Percentiles rank a stretch among this genome's conserved stretches.
These are phyloP conservation scores for Pristiophorus japonicus DNA, from an alignment of 2,113 vertebrate genomes.

Conservation along the genomic window DNA sequence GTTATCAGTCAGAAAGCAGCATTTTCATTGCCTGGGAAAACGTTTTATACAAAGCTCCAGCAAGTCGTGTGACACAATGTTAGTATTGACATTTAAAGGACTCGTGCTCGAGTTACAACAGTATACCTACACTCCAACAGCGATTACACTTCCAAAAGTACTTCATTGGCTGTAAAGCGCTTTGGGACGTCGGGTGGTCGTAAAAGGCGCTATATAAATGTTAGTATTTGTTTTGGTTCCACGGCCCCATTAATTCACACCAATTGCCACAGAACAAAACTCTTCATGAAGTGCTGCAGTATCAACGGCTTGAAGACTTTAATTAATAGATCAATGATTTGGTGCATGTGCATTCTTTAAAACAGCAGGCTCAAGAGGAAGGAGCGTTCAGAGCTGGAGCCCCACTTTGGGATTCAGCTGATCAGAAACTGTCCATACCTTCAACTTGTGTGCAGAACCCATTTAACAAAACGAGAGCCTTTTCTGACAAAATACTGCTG, in stretches of 20 bases:
- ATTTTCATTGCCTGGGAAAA: not conserved
- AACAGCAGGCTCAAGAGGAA: not conserved
- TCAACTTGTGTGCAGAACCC: not conserved
- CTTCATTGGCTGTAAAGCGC: too few relatives aligned
- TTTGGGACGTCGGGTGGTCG: too few relatives aligned
- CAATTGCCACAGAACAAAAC: not conserved
- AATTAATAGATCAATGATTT: not conserved
- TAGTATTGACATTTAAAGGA: not conserved
- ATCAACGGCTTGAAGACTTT: too few relatives aligned
- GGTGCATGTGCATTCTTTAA: not conserved
- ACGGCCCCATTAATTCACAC: not conserved
- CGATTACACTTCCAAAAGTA: too few relatives aligned
- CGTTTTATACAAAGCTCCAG: not conserved
- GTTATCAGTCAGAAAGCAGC: not conserved
- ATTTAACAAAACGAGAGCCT: too few relatives aligned
- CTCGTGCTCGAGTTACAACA: not conserved
- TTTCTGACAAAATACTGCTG: not conserved
- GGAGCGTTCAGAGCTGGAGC: too few relatives aligned
- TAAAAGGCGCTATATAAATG: too few relatives aligned
- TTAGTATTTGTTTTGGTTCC: too few relatives aligned
- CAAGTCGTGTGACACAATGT: not conserved
- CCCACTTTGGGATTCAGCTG: not conserved
- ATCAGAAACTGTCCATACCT: not conserved
- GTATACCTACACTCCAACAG: too few relatives aligned
- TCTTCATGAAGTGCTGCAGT: not conserved